These are phyloP conservation scores for Peromyscus polionotus DNA, from an alignment of 2,113 vertebrate genomes.

Conservation along the genomic window DNA sequence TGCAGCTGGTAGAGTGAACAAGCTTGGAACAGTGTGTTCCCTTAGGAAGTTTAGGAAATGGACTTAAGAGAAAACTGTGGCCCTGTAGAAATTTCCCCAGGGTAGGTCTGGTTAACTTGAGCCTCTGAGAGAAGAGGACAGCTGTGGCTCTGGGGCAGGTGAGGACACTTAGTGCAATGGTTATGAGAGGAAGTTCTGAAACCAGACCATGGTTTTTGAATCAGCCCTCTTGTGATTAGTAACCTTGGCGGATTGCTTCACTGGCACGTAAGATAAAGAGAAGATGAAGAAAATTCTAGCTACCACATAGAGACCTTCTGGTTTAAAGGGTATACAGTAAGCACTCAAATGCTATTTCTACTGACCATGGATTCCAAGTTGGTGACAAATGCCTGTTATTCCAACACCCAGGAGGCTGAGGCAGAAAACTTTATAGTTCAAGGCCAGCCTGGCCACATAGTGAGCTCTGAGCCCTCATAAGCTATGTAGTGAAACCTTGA, in stretches of 20 bases:
- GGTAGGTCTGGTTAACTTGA: background rate
- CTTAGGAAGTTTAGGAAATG: background rate
- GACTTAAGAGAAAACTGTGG: background rate
- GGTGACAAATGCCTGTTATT: background rate
- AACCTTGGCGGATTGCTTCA: background rate
- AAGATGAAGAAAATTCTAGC: conserved; percentile 25
- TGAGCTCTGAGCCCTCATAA: background rate
- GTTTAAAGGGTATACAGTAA: background rate
- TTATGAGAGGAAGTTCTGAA: background rate
- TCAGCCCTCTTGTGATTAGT: conserved; percentile 9
- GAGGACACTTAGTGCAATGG: background rate
- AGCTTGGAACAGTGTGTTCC: background rate
- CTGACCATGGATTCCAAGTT: background rate
- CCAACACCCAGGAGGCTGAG: background rate
- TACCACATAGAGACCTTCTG: background rate
- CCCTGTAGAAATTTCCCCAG: background rate
- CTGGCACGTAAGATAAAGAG: conserved; percentile 24
- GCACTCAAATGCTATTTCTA: background rate
- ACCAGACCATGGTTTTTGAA: background rate
- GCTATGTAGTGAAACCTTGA: background rate
- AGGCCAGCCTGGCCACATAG: background rate
- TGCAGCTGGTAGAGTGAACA: background rate
- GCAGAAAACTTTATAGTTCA: background rate
- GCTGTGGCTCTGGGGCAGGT: background rate
- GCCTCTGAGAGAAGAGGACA: background rate